A percentile compares a stretch with the other conserved stretches of the same genome.
These are phyloP conservation scores for Dryoscopus gambensis DNA, from an alignment of 2,113 vertebrate genomes.

Conservation along the genomic window DNA sequence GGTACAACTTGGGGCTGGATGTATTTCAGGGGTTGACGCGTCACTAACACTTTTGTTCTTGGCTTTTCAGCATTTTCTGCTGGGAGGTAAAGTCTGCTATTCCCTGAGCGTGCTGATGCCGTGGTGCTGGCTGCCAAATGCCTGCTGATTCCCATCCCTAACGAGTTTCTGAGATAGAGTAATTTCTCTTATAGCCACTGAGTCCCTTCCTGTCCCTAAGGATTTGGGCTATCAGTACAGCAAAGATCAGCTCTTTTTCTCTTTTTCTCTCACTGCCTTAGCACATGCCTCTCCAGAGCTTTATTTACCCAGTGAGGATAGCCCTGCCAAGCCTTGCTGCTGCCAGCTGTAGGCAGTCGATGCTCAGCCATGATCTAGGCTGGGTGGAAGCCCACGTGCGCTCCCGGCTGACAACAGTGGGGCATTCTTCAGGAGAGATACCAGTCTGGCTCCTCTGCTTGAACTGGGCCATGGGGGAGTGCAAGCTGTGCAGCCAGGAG, in stretches of 20 bases:
- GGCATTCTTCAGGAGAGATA: background rate
- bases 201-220: background rate
- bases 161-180: background rate
- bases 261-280: background rate
- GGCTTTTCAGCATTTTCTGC: background rate
- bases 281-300: background rate
- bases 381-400: background rate
- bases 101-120: background rate
- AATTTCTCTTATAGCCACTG: background rate
- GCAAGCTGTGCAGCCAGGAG: background rate
- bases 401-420: fast-evolving
- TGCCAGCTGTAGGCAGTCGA: background rate
- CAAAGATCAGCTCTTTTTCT: background rate
- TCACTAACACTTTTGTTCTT: background rate
- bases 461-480: background rate
- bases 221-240: background rate
- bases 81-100: background rate
- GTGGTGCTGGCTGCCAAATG: background rate
- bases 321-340: background rate
- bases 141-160: background rate
- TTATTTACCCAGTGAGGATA: background rate
- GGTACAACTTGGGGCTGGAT: fast-evolving
- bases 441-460: background rate
- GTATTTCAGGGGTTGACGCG: background rate
- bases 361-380: background rate